Base-by-base conservation (phyloP, 2,113 vertebrate species). In the Setophaga kirtlandii region DNA sequence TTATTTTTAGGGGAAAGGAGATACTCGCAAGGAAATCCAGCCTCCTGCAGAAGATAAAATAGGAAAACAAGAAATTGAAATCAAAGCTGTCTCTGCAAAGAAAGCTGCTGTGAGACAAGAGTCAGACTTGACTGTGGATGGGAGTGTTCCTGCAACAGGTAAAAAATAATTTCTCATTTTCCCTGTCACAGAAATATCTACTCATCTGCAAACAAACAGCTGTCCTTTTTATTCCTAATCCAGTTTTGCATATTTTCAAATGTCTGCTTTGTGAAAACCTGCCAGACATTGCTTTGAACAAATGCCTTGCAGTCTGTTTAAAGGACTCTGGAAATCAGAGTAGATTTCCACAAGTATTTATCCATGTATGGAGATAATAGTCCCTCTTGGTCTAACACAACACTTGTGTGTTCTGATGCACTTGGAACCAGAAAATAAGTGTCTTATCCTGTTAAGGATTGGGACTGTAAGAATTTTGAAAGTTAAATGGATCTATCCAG, bases 91-190 rank as follows among this genome's bases (percentile, higher is more conserved):
- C 74, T 59, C 58, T 56, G 79, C 68, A 73, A 91, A 92, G 63
- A 80, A 94, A 65, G 42, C 89, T 85, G 73, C 62, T 80, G 31
- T 50, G 41, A 82, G 52, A 53, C 92, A 84, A 49, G 97, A 93
- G 41, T 89, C 75, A 85, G 90, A 86, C 7, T 67, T 83, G 75
- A 52, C 90, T 87, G 59, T 55, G 73, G 92, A 94, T 82, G 76
- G 64, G 47, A 58, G 39, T 19, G 20, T 79, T 92, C 52, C 93
- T 84, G 23, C 70, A 78, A 59, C 95, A 97, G 98, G 98, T 98
- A 91, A 92, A 74, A 92, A 37, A 71, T 30, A 2, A 25, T 62
- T 84, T 90, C 63, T 73, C 19, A 5, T 63, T 88, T 89, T 59
- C 44, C 46, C 46, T 68, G 53, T 70, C 79, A 60, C 52, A 70